A percentile compares a stretch with the other conserved stretches of the same genome.
These are phyloP conservation scores for Orestias chungarensis DNA, from an alignment of 2,797 vertebrate genomes.

Conservation along the genomic window DNA sequence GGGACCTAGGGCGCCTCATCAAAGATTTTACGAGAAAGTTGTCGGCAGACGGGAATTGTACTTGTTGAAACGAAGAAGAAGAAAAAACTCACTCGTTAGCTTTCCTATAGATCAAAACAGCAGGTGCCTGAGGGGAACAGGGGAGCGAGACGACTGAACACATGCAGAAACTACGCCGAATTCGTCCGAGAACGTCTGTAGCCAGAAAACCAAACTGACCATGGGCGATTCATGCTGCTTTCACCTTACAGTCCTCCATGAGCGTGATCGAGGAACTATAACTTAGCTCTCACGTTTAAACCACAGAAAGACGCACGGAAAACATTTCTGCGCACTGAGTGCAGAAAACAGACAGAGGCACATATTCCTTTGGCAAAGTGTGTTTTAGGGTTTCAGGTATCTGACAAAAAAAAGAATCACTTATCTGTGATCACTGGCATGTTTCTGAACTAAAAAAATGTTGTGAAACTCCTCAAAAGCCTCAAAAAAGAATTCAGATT, in stretches of 20 bases:
- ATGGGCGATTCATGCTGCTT: conserved; percentile 32
- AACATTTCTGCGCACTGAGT: not conserved
- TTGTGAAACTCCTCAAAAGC: not conserved
- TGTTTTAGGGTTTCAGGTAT: not conserved
- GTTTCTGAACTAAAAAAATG: not conserved
- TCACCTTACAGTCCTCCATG: conserved; percentile 16
- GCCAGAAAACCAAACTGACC: conserved; percentile 42
- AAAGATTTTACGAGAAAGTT: conserved; percentile 55
- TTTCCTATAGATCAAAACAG: conserved; percentile 25
- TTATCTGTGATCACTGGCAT: not conserved
- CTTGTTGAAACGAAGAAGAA: conserved; percentile 59
- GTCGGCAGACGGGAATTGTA: conserved; percentile 39
- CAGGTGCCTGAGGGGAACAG: conserved; percentile 17
- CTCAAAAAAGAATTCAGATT: not conserved
- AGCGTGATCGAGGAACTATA: conserved; percentile 12
- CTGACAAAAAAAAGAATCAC: not conserved
- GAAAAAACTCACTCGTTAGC: conserved; percentile 29
- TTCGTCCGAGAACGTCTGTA: conserved; percentile 19
- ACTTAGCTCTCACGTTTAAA: not conserved
- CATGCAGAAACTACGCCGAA: conserved; percentile 27
- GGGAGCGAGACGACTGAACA: conserved; percentile 21
- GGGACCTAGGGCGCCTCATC: conserved; percentile 47
- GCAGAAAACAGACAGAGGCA: no score
- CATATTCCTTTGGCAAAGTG: no score
- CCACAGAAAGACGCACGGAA: not conserved